These are phyloP conservation scores for Hoplodrina blanda DNA, from an alignment of 2,888 invertebrate species.

Conservation along the genomic window DNA sequence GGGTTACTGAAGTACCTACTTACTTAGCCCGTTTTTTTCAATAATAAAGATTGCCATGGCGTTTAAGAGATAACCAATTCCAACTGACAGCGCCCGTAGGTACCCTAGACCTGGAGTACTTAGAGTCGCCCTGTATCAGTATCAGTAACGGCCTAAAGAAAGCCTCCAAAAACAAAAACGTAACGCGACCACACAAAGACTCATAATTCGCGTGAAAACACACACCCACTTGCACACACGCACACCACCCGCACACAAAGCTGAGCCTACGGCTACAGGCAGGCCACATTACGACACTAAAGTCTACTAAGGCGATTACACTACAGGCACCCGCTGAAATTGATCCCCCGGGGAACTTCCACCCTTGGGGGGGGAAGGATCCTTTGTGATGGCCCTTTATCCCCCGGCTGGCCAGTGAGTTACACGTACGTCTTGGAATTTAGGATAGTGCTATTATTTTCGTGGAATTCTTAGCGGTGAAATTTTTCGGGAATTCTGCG, in stretches of 20 bases:
- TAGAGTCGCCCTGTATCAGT: no score
- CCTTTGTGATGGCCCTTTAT: conserved; percentile 66
- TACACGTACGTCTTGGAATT: conserved; percentile 62
- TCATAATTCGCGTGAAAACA: conserved; percentile 64
- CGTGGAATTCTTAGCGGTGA: conserved; percentile 31
- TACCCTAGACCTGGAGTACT: no score
- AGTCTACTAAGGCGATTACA: conserved; percentile 66
- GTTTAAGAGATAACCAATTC: no score
- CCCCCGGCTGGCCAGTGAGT: conserved; percentile 59
- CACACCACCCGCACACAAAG: no score
- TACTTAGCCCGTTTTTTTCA: no score
- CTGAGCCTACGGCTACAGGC: conserved; percentile 53
- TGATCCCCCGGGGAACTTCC: conserved; percentile 55
- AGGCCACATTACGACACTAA: conserved; percentile 64
- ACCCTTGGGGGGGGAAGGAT: conserved; percentile 45
- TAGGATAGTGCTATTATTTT: conserved; percentile 57
- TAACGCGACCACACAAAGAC: conserved; percentile 51
- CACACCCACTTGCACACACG: conserved; percentile 38
- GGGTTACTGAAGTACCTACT: no score
- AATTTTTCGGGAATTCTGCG: conserved; percentile 1
- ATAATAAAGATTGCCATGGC: no score
- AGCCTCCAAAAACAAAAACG: conserved; percentile 31
- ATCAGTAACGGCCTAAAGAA: background rate
- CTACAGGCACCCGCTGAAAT: conserved; percentile 62
- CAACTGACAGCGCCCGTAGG: no score